A percentile compares a stretch with the other conserved stretches of the same genome.
Conservation (phyloP, 1,140 invertebrate genomes). For the Acyrthosiphon pisum region DNA sequence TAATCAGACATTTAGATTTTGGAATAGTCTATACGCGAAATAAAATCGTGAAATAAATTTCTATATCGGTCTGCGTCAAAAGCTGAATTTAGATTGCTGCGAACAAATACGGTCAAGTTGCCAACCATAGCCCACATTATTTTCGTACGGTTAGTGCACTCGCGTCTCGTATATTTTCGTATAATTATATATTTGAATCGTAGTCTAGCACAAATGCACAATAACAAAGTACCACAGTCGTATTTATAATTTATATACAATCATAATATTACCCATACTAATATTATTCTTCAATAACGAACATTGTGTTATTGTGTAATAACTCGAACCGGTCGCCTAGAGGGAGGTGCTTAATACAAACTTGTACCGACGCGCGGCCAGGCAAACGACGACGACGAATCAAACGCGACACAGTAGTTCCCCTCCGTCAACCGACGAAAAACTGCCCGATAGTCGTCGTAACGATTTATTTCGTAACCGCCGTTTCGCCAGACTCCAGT, state of each 20-base stretch:
- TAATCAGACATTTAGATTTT: neutral
- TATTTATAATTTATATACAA: slow-evolving; percentile 19
- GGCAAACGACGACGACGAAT: neutral
- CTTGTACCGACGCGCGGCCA: neutral
- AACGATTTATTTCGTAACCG: too few relatives aligned
- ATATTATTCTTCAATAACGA: neutral
- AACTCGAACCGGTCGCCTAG: neutral
- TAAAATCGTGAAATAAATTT: neutral
- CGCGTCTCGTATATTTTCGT: neutral
- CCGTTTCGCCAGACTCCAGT: too few relatives aligned
- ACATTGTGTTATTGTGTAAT: neutral
- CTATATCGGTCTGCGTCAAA: too few relatives aligned
- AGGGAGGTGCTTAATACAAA: too few relatives aligned
- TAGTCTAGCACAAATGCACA: neutral
- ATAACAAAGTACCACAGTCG: neutral
- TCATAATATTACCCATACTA: neutral
- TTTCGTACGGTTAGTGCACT: neutral
- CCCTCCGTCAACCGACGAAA: neutral
- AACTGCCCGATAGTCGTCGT: too few relatives aligned
- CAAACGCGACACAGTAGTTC: neutral
- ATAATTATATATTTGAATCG: too few relatives aligned
- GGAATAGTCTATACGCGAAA: neutral
- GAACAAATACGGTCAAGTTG: too few relatives aligned
- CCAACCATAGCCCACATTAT: neutral
- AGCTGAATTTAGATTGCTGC: neutral